A percentile compares a stretch with the other conserved stretches of the same genome.
Conservation (phyloP, 1,140 invertebrate genomes). For the Trichoplusia ni region DNA sequence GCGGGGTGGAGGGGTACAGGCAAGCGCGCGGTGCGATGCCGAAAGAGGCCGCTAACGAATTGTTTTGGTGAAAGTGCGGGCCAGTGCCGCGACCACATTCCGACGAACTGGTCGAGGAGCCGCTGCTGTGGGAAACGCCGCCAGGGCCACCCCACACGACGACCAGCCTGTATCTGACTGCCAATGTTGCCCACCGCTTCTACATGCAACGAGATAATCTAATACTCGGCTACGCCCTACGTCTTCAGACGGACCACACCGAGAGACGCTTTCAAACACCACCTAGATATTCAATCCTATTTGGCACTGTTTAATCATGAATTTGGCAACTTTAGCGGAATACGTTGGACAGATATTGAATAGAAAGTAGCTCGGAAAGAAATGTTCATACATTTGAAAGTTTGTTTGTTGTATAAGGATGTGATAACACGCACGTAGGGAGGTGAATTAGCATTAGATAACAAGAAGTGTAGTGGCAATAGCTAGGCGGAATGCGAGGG, state of each 20-base stretch:
- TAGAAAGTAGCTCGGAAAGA: conserved; percentile 24
- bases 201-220: not conserved
- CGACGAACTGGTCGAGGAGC: conserved; percentile 77
- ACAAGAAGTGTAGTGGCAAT: conserved; percentile 38
- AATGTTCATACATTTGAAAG: conserved; percentile 35
- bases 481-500: conserved; percentile 40
- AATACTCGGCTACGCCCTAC: not conserved
- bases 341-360: not conserved
- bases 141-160: conserved; percentile 63
- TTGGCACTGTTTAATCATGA: not conserved
- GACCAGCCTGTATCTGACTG: conserved; percentile 45
- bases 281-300: not conserved
- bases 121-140: conserved; percentile 76
- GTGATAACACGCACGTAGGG: conserved; percentile 23
- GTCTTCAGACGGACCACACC: not conserved
- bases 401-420: conserved; percentile 36
- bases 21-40: conserved; percentile 61
- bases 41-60: conserved; percentile 79
- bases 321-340: conserved; percentile 3
- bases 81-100: conserved; percentile 80
- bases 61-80: conserved; percentile 81
- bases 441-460: conserved; percentile 37
- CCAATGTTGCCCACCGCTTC: conserved; percentile 39
- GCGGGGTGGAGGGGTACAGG: conserved; percentile 41
- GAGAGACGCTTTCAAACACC: not conserved